Base-by-base conservation (phyloP, 2,888 invertebrate genomes). In the Drosophila hawaiiensis region DNA sequence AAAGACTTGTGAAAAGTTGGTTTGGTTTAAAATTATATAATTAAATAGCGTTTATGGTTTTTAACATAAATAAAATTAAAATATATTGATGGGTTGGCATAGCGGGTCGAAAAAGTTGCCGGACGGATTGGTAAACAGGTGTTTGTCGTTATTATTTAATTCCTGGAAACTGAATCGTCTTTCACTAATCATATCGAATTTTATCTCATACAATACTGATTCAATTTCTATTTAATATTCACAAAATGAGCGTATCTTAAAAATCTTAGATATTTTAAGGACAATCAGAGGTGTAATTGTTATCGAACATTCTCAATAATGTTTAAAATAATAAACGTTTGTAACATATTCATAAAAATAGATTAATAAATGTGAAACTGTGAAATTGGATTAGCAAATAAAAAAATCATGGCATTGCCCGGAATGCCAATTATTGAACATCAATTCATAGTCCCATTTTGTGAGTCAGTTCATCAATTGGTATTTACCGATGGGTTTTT, bases 91-190 rank as follows among this genome's bases (percentile, higher is more conserved):
- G n/a, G 19, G 9, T 50, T 50, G 9, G 16, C 5, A n/a, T 12
- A 29, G 19, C 29, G 50, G 10, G 29, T 29, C 3, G 10, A 29
- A n/a, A 50, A 52, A n/a, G 29, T 52, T 28, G 5, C 29, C 29
- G n/a, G n/a, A 52, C 52, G 52, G 52, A n/a, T 52, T 52, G 52
- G 29, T n/a, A 29, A 10, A 29, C 52, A 52, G 19, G 2, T 29
- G 29, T 10, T 52, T 29, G n/a, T 29, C 12, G 6, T 10, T 52
- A 6, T 28, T 29, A 29, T 28, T 50, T 28, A 28, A 50, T 16
- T 50, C 10, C 28, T 16, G 28, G 28, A 28, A 28, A 19, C 19
- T 50, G 16, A 50, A 28, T 50, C 0, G 16, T 19, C 10, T 2
- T 16, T 28, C 16, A 16, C 49, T 28, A 28, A 19, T 25, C 25